These are phyloP conservation scores for Caenorhabditis plicata DNA, from an alignment of 2,888 invertebrate species.

Conservation along the genomic window DNA sequence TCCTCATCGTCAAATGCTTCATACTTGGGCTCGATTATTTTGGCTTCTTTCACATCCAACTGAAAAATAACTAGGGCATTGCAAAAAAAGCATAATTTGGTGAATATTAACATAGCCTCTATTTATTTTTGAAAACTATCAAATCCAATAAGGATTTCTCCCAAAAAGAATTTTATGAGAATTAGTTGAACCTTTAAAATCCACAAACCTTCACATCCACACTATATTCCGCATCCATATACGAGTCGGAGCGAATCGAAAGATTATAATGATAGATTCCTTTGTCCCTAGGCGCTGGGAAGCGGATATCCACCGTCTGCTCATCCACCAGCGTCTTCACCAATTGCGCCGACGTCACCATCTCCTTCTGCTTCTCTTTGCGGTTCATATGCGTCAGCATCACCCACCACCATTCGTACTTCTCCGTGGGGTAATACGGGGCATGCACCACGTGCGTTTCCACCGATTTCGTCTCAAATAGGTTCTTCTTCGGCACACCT, in stretches of 20 bases:
- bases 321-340: conserved; percentile 88
- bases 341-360: conserved; percentile 89
- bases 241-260: conserved; percentile 91
- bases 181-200: not conserved
- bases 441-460: conserved; percentile 94
- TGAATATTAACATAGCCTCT: too few relatives aligned
- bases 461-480: conserved; percentile 78
- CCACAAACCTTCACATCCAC: conserved; percentile 84
- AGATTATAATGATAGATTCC: conserved; percentile 80
- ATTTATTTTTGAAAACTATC: too few relatives aligned
- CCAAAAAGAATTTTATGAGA: not conserved
- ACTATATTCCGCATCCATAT: conserved; percentile 91
- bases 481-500: conserved; percentile 24
- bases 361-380: conserved; percentile 72
- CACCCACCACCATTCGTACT: conserved; percentile 99
- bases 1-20: conserved; percentile 67
- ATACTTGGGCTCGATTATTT: conserved; percentile 70
- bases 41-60: conserved; percentile 93
- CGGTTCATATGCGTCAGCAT: conserved; percentile 82
- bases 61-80: conserved; percentile 62
- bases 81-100: too few relatives aligned
- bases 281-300: conserved; percentile 91
- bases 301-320: conserved; percentile 79
- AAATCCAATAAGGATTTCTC: too few relatives aligned
- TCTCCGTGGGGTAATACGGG: conserved; percentile 89